phyloP scores from a whole-genome alignment of 2,888 invertebrate genomes.

The Pteria penguin region DNA sequence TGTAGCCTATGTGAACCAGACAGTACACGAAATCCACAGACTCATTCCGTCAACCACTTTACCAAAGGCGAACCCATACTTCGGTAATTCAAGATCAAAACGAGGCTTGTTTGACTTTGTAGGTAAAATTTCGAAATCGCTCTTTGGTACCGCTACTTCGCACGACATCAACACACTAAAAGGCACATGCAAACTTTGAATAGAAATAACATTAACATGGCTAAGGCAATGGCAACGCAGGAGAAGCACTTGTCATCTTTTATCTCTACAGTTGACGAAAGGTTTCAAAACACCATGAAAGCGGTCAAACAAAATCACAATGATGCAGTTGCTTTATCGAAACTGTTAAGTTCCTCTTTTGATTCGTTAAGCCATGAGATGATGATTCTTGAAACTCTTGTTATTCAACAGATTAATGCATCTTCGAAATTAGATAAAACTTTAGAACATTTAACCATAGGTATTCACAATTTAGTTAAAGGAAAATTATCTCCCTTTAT shows the following conservation, averaged over 20 bases:
- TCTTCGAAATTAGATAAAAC: too few relatives aligned
- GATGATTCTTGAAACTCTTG: not conserved
- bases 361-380: slow-evolving; percentile 1
- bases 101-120: slow-evolving; percentile 41
- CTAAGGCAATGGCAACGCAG: too few relatives aligned
- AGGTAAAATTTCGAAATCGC: slow-evolving; percentile 36
- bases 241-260: slow-evolving; percentile 14
- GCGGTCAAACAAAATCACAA: slow-evolving; percentile 19
- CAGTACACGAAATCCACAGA: slow-evolving; percentile 1
- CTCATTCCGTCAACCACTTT: not conserved
- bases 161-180: slow-evolving; percentile 38
- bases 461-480: too few relatives aligned
- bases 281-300: slow-evolving; percentile 11
- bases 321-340: not conserved
- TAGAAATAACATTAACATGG: slow-evolving; percentile 10
- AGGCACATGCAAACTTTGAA: slow-evolving; percentile 29
- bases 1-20: not conserved
- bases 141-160: slow-evolving; percentile 49
- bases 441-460: too few relatives aligned
- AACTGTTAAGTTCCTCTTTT: not conserved
- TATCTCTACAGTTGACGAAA: slow-evolving; percentile 6
- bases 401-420: slow-evolving; percentile 18
- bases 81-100: not conserved
- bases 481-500: too few relatives aligned
- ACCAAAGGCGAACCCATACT: not conserved